Conservation (phyloP, 2,888 invertebrate species). For the Osmoderma eremita region DNA sequence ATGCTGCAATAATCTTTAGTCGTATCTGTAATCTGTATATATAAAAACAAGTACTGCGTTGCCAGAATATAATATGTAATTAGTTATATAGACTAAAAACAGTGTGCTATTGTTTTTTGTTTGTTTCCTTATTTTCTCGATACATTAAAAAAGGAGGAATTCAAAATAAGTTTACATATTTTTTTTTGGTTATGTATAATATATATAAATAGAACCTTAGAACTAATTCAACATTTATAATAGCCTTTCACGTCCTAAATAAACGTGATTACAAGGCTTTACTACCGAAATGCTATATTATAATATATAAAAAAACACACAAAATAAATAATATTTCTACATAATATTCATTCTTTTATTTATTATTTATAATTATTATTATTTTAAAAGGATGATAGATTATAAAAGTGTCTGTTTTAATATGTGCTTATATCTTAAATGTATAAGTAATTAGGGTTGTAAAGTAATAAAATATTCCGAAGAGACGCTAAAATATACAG, state of each 20-base stretch:
- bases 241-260: slow-evolving; percentile 25
- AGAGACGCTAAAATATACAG: too few relatives aligned
- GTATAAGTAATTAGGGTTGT: too few relatives aligned
- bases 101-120: neutral
- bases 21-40: too few relatives aligned
- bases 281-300: slow-evolving; percentile 29
- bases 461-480: too few relatives aligned
- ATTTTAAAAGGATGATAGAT: slow-evolving; percentile 38
- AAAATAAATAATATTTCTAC: slow-evolving; percentile 48
- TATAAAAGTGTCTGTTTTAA: neutral
- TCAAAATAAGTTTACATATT: slow-evolving; percentile 27
- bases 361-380: slow-evolving; percentile 42
- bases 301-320: slow-evolving; percentile 44
- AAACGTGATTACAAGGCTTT: slow-evolving; percentile 26
- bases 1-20: too few relatives aligned
- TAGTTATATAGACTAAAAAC: neutral
- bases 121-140: neutral
- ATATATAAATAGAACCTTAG: slow-evolving; percentile 35
- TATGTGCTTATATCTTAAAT: too few relatives aligned
- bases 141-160: slow-evolving; percentile 9
- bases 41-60: too few relatives aligned
- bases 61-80: slow-evolving; percentile 1
- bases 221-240: slow-evolving; percentile 33
- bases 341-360: slow-evolving; percentile 42
- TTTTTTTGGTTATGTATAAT: slow-evolving; percentile 37